Evolutionary conservation across 2,888 invertebrate genomes (phyloP), one percentile per base, ranked within the genome.

Genomic region (Chrysotoxum bicinctum): DNA sequence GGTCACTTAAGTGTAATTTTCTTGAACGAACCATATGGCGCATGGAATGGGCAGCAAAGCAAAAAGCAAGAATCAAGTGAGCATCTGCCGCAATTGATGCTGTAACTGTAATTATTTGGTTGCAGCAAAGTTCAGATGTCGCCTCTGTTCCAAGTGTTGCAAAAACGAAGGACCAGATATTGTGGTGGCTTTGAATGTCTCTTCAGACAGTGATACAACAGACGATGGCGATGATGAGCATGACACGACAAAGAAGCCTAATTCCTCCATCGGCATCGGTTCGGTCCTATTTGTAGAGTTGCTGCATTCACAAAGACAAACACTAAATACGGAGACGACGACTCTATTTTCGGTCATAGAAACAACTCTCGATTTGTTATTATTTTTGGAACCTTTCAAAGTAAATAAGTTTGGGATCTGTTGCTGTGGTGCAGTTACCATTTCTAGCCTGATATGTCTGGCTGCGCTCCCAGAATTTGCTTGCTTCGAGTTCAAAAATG

Each of bases 1-100:
- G 85, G 85, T 85, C 85, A 85, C 81, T 85, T 81, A 77, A 81
- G 81, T 85, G 81, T 85, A 85, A 84, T 85, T 81, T 81, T 76
- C 81, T 68, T 62, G 37, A 81, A 62, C 68, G 81, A 58, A 81
- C 85, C 85, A 85, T 81, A 85, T 85, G 85, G 81, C 64, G 62
- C 21, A 58, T 76, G 60, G 74, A 40, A 19, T 45, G 64, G 64
- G 45, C 64, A 19, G n/a, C 6, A 26, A 1, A n/a, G n/a, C n/a
- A 4, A 8, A 14, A 35, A 21, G 35, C 32, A 12, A 35, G 58
- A 35, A 37, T 35, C 37, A 37, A 60, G 23, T 8, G 6, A 66
- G 81, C 85, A 85, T 81, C 85, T 85, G 85, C 72, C 35, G 73
- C 60, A 48, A 37, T 58, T 72, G 66, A 76, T 70, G 70, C 81